A percentile compares a stretch with the other conserved stretches of the same genome.
These are phyloP conservation scores for Telmatochromis sp. DNA, from an alignment of 2,113 vertebrate species.

Conservation along the genomic window DNA sequence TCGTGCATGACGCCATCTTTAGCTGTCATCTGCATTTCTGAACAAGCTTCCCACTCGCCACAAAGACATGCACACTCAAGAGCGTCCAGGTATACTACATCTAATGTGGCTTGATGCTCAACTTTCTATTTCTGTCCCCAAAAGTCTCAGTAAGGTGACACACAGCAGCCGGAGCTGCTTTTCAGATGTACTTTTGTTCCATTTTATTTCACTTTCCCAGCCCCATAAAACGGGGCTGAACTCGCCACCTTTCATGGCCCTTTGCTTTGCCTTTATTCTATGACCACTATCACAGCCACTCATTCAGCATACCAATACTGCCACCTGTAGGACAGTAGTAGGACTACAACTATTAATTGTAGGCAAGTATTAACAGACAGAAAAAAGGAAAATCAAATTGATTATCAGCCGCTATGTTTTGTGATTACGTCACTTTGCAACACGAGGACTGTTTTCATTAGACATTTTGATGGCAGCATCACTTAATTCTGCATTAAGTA, in stretches of 20 bases:
- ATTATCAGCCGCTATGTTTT: not conserved
- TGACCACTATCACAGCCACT: not conserved
- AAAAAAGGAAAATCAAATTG: not conserved
- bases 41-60: not conserved
- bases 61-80: not conserved
- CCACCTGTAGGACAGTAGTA: slow-evolving; percentile 3
- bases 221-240: not conserved
- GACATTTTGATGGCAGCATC: not conserved
- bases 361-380: not conserved
- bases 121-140: not conserved
- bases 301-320: not conserved
- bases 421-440: not conserved
- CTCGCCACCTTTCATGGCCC: not conserved
- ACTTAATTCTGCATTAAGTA: not conserved
- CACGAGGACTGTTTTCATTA: not conserved
- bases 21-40: not conserved
- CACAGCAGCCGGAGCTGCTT: not conserved
- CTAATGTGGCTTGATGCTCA: not conserved
- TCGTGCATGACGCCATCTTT: not conserved
- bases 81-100: not conserved
- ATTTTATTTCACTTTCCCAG: not conserved
- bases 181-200: not conserved
- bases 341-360: not conserved
- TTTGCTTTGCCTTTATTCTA: not conserved
- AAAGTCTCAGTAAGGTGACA: slow-evolving; percentile 5